phyloP scores from a whole-genome alignment of 2,797 vertebrate species.

The Mormyrus proboscirostris region DNA sequence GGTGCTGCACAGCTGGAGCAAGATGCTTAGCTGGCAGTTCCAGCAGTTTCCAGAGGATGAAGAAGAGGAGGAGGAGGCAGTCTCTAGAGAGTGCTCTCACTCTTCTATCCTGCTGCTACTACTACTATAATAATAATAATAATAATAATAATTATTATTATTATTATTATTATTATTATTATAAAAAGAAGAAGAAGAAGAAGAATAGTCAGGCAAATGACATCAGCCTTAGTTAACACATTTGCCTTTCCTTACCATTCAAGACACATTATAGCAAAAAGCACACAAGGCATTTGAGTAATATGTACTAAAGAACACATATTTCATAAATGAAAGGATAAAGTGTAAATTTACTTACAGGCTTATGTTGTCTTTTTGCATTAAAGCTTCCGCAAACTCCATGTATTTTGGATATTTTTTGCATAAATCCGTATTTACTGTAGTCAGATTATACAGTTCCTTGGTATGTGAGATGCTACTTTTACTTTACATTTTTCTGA shows the following conservation, averaged over 20 bases:
- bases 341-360: background rate
- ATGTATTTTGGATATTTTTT: background rate
- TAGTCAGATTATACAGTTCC: background rate
- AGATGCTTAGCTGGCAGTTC: conserved; percentile 49
- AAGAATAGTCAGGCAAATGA: background rate
- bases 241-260: background rate
- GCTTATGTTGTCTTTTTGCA: background rate
- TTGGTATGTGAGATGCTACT: background rate
- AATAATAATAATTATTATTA: background rate
- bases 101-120: background rate
- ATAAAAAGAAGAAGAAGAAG: background rate
- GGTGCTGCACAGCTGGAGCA: conserved; percentile 44
- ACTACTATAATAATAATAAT: background rate
- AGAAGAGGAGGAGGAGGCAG: conserved; percentile 42
- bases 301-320: background rate
- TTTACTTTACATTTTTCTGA: background rate
- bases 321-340: background rate
- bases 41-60: conserved; percentile 33
- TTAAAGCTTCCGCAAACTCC: background rate
- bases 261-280: background rate
- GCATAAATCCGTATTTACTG: background rate
- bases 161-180: no score
- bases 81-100: conserved; percentile 43
- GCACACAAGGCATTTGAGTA: background rate
- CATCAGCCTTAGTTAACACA: background rate